Evolutionary conservation across 2,797 vertebrate genomes (phyloP).

Genomic region (Pipistrellus kuhlii): DNA sequence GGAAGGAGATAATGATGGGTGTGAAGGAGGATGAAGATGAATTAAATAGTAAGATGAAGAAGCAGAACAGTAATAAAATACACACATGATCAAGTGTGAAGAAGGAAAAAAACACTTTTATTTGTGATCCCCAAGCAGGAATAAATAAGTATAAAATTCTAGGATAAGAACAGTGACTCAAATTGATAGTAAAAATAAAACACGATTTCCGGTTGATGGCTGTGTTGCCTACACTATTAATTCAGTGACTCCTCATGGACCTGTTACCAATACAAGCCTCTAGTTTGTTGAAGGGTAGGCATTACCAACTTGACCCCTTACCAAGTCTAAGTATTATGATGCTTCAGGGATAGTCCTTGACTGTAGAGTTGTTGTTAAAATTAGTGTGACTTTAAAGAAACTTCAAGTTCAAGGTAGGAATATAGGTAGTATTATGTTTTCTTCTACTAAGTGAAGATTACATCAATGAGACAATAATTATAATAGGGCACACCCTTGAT

Average conservation of each 20-base stretch:
- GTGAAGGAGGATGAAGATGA: neutral
- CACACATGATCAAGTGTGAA: neutral
- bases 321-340: slow-evolving; percentile 52
- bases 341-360: slow-evolving; percentile 67
- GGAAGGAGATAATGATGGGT: neutral
- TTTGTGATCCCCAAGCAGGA: neutral
- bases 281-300: slow-evolving; percentile 65
- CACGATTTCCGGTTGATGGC: neutral
- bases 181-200: neutral
- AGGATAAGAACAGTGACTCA: neutral
- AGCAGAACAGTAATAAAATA: neutral
- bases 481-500: neutral
- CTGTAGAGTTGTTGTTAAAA: slow-evolving; percentile 66
- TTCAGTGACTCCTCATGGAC: slow-evolving; percentile 16
- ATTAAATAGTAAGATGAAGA: neutral
- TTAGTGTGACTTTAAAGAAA: slow-evolving; percentile 68
- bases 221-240: neutral
- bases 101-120: neutral
- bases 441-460: slow-evolving; percentile 76
- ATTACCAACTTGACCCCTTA: slow-evolving; percentile 74
- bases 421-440: slow-evolving; percentile 75
- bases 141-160: neutral
- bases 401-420: slow-evolving; percentile 79
- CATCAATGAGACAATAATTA: slow-evolving; percentile 76
- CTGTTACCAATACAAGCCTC: slow-evolving; percentile 26